Base-by-base conservation (phyloP, 2,888 invertebrate genomes). In the Drosophila pseudotakahashii region DNA sequence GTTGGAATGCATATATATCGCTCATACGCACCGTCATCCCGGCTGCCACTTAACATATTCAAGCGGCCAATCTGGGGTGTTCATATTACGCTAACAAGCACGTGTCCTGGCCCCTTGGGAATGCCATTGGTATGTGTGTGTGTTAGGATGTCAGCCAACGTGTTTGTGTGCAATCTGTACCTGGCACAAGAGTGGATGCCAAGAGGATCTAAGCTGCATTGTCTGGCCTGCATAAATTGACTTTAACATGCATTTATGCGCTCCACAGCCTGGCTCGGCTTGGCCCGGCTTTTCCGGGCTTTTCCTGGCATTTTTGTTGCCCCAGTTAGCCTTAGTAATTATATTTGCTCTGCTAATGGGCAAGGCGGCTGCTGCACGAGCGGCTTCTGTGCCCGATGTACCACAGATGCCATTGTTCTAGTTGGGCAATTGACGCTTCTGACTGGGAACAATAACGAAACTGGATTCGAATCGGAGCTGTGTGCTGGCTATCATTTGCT, bases 261-360 rank as follows among this genome's bases (percentile, higher is more conserved):
- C 72, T 32, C 42, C 41, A 41, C 14, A 41, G 41, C 41, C 64
- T 16, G 47, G 48, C 47, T 32, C 36, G 30, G 6, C 68, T 14
- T n/a, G 39, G 39, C 39, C 23, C 13, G 42, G 48, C 34, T 68
- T 61, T 63, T 44, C 64, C 44, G 44, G 42, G 48, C 58, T 67
- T 36, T 50, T 58, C 37, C 51, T 55, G 52, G 52, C 73, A 55
- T 74, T 59, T 73, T 55, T 70, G 70, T 57, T 79, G 88, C 69
- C 86, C 86, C 67, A 71, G 71, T 73, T 71, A 83, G 86, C 63
- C 71, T 60, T 71, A 51, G 84, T 78, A 86, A 88, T 82, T 82
- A 88, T 88, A 76, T 88, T 86, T 81, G 69, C 84, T 73, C 62
- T 68, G 85, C 79, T 81, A 80, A 81, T 74, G 55, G 73, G 68